Base-by-base conservation (phyloP, 2,113 vertebrate species). In the Corydoras sp. region DNA sequence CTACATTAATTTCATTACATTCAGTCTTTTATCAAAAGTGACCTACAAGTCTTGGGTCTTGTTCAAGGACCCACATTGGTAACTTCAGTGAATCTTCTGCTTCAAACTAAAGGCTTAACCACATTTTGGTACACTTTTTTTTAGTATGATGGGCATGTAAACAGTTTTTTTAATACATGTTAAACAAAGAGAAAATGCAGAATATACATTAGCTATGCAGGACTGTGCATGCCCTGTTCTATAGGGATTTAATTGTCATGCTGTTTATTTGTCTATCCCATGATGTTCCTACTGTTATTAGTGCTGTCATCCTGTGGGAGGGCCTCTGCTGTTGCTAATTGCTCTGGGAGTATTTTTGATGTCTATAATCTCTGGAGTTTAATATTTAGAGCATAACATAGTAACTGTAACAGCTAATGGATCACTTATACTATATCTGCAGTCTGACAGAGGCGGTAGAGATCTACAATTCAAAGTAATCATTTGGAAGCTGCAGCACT, bases 311-410 rank as follows among this genome's bases (percentile, higher is more conserved):
- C 83, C 85, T 80, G 77, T 83, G 87, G 86, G 89, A 88, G 73
- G 69, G 82, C 65, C 29, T 72, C 65, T 73, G 75, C 1, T 12
- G 18, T 35, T 81, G 77, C 77, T 91, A 89, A 89, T 92, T 85
- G 77, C 79, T 86, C 86, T 88, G 84, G 85, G 87, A 90, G 79
- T 92, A 86, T 91, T 91, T 91, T 84, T 85, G 79, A 76, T 67
- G 55, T 74, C 30, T 53, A 56, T 12, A 54, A 64, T 48, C 84
- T 54, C 54, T 73, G 73, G 80, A 82, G 81, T 72, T 71, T 85
- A 83, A 86, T 83, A 83, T 55, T 75, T 77, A 55, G 66, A 68
- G 69, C 56, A 51, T 70, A 58, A 77, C 30, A 2, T 69, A 60
- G 68, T 69, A 64, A 72, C 62, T 60, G 65, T 80, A 79, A 83